Evolutionary conservation across 1,140 invertebrate species (phyloP).

Genomic region (Euura saliciscinereae): DNA sequence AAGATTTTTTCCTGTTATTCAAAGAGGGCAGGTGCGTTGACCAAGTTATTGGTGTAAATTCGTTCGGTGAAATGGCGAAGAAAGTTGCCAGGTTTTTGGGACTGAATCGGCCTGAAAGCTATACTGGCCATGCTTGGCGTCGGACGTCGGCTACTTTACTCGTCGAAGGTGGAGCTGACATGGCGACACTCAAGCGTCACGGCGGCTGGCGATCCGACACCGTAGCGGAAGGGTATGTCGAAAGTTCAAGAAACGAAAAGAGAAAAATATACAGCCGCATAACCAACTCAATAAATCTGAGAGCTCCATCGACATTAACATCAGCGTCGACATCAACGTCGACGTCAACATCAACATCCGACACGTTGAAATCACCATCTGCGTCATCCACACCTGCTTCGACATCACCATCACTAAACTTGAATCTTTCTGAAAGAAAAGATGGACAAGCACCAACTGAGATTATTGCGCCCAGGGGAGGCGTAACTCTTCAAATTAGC

Average conservation of each 20-base stretch:
- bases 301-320: not conserved
- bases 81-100: slow-evolving; percentile 15
- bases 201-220: too few species aligned
- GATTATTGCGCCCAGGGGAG: not conserved
- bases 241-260: too few species aligned
- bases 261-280: too few species aligned
- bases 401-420: not conserved
- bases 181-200: too few species aligned
- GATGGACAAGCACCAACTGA: not conserved
- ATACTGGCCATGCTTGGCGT: too few species aligned
- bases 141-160: too few species aligned
- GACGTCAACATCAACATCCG: not conserved
- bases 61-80: slow-evolving; percentile 10
- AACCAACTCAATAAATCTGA: not conserved
- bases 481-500: not conserved
- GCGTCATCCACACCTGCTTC: not conserved
- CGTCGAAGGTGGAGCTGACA: too few species aligned
- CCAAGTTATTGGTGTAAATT: slow-evolving; percentile 14
- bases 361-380: not conserved
- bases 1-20: not conserved
- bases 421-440: not conserved
- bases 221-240: too few species aligned
- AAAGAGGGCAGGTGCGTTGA: not conserved
- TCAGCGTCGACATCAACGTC: not conserved
- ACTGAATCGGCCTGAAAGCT: too few species aligned